Evolutionary conservation across 2,113 vertebrate genomes (phyloP), one percentile per base, ranked within the genome.

Genomic region (Halichoeres trimaculatus): DNA sequence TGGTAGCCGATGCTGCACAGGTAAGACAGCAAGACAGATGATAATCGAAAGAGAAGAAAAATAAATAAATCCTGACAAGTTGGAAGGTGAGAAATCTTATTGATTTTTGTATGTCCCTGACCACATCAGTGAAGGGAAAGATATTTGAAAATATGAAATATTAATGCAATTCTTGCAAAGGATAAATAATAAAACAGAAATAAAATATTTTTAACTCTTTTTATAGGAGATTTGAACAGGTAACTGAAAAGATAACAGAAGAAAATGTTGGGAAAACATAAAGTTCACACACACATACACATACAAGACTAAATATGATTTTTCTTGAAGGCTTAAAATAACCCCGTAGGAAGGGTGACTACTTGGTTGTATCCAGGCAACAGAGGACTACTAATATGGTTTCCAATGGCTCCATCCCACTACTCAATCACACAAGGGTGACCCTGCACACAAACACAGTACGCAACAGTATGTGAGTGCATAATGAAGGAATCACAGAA

Each of bases 291-390:
- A 65, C 58, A 57, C 22, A 51, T 16, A 64, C 65, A 75, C 45
- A 81, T 12, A 83, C 16, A 34, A 77, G 38, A 81, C 16, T 48
- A 63, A 68, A 78, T 72, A 63, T 30, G 30, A 82, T 84, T 85
- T 85, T 83, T 85, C 83, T 88, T 75, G 81, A 86, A 78, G 76
- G 80, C 91, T 92, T 89, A 90, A 93, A 92, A 93, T 93, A 93
- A 91, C 84, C 76, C 85, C 23, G 59, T 64, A 64, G 72, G 57
- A 83, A 80, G 70, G 76, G 71, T 67, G 79, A 81, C 81, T 86
- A 86, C 88, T 67, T 76, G 1, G 23, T 78, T 63, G 93, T 94
- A 92, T 90, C 94, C 81, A 93, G 85, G 92, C 93, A 94, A 94
- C 93, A 88, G 87, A 85, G 76, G 80, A 81, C 64, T 60, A 83